Evolutionary conservation across 2,797 vertebrate genomes (phyloP).

Genomic region (Eidolon dupreanum): DNA sequence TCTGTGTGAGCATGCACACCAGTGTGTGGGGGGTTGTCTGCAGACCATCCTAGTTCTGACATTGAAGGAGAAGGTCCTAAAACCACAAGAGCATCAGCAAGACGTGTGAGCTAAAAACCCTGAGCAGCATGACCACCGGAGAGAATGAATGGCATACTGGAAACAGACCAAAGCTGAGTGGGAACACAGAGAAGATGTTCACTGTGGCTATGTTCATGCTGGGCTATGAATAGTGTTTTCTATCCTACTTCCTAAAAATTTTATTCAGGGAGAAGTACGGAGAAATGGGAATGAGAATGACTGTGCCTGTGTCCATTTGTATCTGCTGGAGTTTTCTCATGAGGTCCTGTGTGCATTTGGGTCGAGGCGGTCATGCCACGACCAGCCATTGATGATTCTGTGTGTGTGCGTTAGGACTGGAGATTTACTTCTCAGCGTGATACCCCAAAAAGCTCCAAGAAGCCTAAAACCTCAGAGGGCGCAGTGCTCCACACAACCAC

Average conservation of each 20-base stretch:
- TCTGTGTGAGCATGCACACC: neutral
- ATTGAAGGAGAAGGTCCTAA: neutral
- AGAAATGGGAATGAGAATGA: neutral
- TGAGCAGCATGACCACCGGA: neutral
- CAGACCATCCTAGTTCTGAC: accelerated
- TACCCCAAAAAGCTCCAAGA: neutral
- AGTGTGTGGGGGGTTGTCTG: neutral
- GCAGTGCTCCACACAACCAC: neutral
- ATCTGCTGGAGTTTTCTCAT: neutral
- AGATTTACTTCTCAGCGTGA: neutral
- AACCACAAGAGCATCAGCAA: neutral
- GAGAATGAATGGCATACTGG: neutral
- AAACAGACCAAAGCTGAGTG: neutral
- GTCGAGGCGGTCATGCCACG: neutral
- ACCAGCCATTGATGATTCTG: neutral
- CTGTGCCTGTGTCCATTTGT: neutral
- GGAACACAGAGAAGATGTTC: neutral
- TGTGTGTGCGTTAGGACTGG: neutral
- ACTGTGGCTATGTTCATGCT: neutral
- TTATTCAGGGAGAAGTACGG: neutral
- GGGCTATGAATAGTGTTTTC: neutral
- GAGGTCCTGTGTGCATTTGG: neutral
- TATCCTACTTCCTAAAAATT: neutral
- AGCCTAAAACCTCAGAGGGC: neutral
- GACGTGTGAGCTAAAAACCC: neutral